These are phyloP conservation scores for Dendrolimus kikuchii DNA, from an alignment of 1,140 invertebrate genomes.

Conservation along the genomic window DNA sequence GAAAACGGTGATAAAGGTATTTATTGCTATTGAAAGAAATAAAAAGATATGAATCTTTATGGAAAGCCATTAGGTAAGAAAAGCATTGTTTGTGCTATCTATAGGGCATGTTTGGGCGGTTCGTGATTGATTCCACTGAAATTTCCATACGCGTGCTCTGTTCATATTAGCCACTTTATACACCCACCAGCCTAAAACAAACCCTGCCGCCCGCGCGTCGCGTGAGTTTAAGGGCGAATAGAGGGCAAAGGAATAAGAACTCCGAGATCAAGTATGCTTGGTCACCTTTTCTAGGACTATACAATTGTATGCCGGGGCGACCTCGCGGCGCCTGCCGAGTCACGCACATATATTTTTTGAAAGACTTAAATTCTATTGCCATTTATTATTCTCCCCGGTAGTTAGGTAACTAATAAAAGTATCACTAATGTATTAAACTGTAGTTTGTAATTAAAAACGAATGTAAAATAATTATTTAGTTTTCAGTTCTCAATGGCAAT, in stretches of 20 bases:
- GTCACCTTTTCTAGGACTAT: constrained; percentile 50
- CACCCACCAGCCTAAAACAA: constrained; percentile 30
- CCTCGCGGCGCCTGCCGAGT: constrained; percentile 65
- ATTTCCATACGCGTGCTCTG: constrained; percentile 68
- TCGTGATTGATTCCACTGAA: constrained; percentile 69
- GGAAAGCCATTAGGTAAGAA: constrained; percentile 48
- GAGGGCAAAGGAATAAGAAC: constrained; percentile 26
- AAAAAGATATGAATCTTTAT: constrained; percentile 41
- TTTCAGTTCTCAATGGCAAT: no score
- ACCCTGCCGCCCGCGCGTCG: constrained; percentile 14
- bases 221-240: constrained; percentile 12
- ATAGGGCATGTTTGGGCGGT: constrained; percentile 51
- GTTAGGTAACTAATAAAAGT: constrained; percentile 17
- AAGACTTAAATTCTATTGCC: constrained; percentile 47
- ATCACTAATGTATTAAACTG: constrained; percentile 12
- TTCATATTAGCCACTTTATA: constrained; percentile 61
- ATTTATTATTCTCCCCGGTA: constrained; percentile 22
- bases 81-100: constrained; percentile 57
- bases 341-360: constrained; percentile 64
- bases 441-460: no score
- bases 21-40: constrained; percentile 18
- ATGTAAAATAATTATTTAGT: no score
- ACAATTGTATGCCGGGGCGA: constrained; percentile 54
- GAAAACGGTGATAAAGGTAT: no score
- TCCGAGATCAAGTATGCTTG: constrained; percentile 32